These are phyloP conservation scores for Globodera rostochiensis DNA, from an alignment of 1,140 invertebrate species.

Conservation along the genomic window DNA sequence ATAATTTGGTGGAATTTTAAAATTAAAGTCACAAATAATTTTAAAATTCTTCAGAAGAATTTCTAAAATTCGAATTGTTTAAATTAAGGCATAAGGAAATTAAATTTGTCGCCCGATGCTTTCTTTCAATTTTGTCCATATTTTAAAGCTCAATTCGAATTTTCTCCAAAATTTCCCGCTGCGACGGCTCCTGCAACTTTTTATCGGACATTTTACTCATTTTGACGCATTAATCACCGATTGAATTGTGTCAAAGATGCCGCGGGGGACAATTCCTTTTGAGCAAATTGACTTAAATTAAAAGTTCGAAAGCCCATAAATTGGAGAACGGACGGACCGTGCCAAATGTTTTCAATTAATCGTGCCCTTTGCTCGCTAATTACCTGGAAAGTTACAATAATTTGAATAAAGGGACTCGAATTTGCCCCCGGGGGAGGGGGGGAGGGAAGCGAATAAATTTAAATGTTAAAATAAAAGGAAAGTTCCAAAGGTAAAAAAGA, in stretches of 20 bases:
- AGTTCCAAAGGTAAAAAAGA: background rate
- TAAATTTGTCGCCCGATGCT: background rate
- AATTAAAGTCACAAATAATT: background rate
- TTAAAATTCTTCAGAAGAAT: too few relatives aligned
- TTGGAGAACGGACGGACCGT: too few relatives aligned
- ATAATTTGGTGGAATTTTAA: background rate
- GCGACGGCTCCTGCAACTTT: background rate
- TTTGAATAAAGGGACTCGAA: too few relatives aligned
- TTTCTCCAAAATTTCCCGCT: background rate
- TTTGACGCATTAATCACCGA: background rate
- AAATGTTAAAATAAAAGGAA: too few relatives aligned
- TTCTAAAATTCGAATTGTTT: too few relatives aligned
- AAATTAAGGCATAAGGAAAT: too few relatives aligned
- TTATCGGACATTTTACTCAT: conserved; percentile 1
- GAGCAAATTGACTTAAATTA: background rate
- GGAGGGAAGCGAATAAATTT: too few relatives aligned
- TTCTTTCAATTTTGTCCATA: background rate
- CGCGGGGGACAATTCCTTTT: background rate
- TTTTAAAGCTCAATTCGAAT: background rate
- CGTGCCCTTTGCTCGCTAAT: too few relatives aligned
- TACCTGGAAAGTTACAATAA: too few relatives aligned
- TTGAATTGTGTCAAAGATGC: background rate
- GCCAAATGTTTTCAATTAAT: too few relatives aligned
- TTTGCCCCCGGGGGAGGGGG: too few relatives aligned
- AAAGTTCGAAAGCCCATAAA: too few relatives aligned